phyloP scores from a whole-genome alignment of 2,888 invertebrate genomes.

The Vanessa cardui region DNA sequence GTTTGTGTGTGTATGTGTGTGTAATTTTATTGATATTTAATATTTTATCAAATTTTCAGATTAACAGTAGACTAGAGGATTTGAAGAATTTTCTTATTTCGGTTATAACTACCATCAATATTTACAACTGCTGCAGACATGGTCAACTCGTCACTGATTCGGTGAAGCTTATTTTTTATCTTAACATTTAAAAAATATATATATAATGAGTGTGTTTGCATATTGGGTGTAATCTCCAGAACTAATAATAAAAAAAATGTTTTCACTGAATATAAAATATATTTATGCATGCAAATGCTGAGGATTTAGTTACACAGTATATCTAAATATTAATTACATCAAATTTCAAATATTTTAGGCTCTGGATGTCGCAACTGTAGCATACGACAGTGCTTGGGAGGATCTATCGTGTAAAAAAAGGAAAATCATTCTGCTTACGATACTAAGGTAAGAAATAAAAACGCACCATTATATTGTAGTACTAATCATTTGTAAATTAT shows the following conservation, averaged over 20 bases:
- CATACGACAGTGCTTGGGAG: slow-evolving; percentile 43
- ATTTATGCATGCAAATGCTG: no score
- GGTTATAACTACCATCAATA: slow-evolving; percentile 28
- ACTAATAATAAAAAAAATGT: no score
- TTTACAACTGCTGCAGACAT: slow-evolving; percentile 40
- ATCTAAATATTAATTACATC: no score
- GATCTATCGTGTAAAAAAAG: slow-evolving; percentile 35
- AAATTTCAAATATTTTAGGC: slow-evolving; percentile 31
- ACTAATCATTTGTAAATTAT: no score
- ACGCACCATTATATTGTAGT: no score
- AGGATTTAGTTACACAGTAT: neutral
- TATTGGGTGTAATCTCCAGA: no score
- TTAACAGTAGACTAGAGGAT: slow-evolving; percentile 41
- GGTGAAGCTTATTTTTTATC: slow-evolving; percentile 21
- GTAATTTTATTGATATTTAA: neutral
- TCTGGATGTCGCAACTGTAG: slow-evolving; percentile 35
- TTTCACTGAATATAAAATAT: no score
- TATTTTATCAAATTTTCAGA: slow-evolving; percentile 33
- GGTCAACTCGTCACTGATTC: slow-evolving; percentile 43
- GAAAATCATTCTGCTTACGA: slow-evolving; percentile 38
- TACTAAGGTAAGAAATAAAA: slow-evolving; percentile 37
- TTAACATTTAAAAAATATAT: neutral
- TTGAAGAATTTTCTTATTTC: slow-evolving; percentile 39
- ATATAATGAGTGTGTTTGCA: no score
- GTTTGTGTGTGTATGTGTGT: no score